Percentiles rank a stretch among this genome's conserved stretches.
Evolutionary conservation across 2,888 invertebrate species (phyloP).

Genomic region (Octonoba sinensis): DNA sequence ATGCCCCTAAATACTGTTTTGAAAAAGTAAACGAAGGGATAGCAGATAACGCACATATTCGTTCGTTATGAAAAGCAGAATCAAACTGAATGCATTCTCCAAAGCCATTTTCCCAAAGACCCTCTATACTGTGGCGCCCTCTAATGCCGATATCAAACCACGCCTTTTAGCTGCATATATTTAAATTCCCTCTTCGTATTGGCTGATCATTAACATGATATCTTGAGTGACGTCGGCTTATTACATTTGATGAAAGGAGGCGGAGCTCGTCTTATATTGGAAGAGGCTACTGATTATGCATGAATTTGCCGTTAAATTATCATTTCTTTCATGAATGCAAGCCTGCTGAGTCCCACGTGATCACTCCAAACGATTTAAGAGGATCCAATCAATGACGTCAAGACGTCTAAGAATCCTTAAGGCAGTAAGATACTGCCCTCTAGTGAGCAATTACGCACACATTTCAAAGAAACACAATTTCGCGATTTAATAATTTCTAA

Average conservation of each 20-base stretch:
- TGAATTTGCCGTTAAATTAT: slow-evolving; percentile 27
- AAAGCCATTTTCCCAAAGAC: no score
- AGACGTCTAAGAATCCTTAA: slow-evolving; percentile 1
- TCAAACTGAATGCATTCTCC: neutral
- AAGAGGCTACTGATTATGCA: slow-evolving; percentile 30
- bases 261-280: slow-evolving; percentile 6
- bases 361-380: slow-evolving; percentile 24
- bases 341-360: slow-evolving; percentile 25
- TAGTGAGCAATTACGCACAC: slow-evolving; percentile 33
- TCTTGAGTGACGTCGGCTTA: slow-evolving; percentile 15
- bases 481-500: no score
- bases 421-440: slow-evolving; percentile 61
- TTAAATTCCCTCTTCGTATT: slow-evolving; percentile 18
- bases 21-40: no score
- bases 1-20: no score
- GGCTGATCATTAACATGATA: slow-evolving; percentile 29
- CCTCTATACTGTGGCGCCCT: slow-evolving; percentile 49
- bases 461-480: neutral
- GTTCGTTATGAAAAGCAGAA: no score
- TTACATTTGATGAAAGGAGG: slow-evolving; percentile 8
- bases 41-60: no score
- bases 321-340: slow-evolving; percentile 17
- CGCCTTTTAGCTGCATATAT: slow-evolving; percentile 39
- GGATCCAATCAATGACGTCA: slow-evolving; percentile 40
- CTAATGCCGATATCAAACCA: slow-evolving; percentile 19